A percentile compares a stretch with the other conserved stretches of the same genome.
phyloP scores from a whole-genome alignment of 2,888 invertebrate genomes.

The Amphipyra tragopoginis region DNA sequence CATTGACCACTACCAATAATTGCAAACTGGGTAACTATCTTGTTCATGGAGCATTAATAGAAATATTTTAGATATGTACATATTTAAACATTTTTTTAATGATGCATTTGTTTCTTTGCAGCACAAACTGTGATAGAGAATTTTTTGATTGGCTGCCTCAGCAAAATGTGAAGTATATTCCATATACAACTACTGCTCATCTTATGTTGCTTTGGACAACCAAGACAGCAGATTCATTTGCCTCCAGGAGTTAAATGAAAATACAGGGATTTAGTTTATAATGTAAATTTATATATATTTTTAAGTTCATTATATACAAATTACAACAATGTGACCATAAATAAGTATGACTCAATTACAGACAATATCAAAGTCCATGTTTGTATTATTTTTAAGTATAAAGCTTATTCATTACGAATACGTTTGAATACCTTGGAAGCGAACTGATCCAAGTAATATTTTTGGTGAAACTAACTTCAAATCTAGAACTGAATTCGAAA shows the following conservation, averaged over 20 bases:
- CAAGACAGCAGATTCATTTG: slow-evolving; percentile 83
- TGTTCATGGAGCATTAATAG: neutral
- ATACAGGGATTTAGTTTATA: slow-evolving; percentile 90
- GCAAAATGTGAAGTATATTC: slow-evolving; percentile 81
- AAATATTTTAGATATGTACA: neutral
- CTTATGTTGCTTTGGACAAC: slow-evolving; percentile 81
- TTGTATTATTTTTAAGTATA: slow-evolving; percentile 57
- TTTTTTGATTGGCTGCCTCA: slow-evolving; percentile 91
- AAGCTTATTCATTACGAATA: slow-evolving; percentile 6
- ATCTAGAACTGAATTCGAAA: no score
- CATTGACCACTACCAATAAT: slow-evolving; percentile 92
- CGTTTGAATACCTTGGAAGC: neutral
- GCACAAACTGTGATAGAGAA: slow-evolving; percentile 95
- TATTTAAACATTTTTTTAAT: slow-evolving; percentile 2
- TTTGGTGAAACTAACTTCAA: no score
- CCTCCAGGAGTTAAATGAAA: slow-evolving; percentile 85
- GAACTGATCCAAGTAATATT: no score
- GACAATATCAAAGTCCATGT: slow-evolving; percentile 78
- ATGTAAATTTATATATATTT: slow-evolving; percentile 86
- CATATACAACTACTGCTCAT: slow-evolving; percentile 64
- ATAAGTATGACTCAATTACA: slow-evolving; percentile 81
- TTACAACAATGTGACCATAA: slow-evolving; percentile 78
- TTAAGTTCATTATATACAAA: slow-evolving; percentile 86
- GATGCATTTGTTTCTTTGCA: slow-evolving; percentile 77
- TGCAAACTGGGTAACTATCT: slow-evolving; percentile 84